phyloP scores from a whole-genome alignment of 1,140 invertebrate species.

The Branchinecta lindahli region DNA sequence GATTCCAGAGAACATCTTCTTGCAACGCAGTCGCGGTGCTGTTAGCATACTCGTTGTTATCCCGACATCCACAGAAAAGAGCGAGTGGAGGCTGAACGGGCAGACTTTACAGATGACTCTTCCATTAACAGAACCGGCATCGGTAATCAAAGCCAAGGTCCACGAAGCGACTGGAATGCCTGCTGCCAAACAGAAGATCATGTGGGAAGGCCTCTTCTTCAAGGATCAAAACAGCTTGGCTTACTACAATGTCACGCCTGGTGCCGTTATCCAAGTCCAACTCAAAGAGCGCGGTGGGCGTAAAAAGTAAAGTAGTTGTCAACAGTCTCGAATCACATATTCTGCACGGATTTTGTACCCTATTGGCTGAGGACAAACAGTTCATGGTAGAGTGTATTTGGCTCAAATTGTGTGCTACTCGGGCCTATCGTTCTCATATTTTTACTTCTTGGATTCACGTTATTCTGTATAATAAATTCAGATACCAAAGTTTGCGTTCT shows the following conservation, averaged over 20 bases:
- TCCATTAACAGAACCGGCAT: constrained; percentile 59
- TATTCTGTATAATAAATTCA: too few relatives aligned
- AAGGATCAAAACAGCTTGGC: constrained; percentile 91
- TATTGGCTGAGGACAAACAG: too few relatives aligned
- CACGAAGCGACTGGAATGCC: constrained; percentile 81
- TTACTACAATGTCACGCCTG: constrained; percentile 82
- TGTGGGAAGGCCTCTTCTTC: constrained; percentile 90
- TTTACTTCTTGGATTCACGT: too few relatives aligned
- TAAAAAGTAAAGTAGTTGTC: constrained; percentile 53
- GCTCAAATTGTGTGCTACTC: too few relatives aligned
- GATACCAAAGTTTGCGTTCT: too few relatives aligned
- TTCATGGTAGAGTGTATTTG: too few relatives aligned
- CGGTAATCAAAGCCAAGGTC: constrained; percentile 72
- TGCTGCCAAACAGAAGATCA: constrained; percentile 92
- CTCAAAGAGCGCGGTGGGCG: constrained; percentile 94
- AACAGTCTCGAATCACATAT: too few relatives aligned
- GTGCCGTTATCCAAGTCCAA: constrained; percentile 68
- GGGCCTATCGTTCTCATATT: too few relatives aligned
- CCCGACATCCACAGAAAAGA: constrained; percentile 63
- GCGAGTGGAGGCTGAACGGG: constrained; percentile 90
- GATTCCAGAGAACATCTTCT: constrained; percentile 69
- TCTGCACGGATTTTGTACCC: too few relatives aligned
- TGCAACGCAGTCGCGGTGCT: constrained; percentile 48
- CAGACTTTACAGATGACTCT: constrained; percentile 66
- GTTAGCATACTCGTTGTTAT: constrained; percentile 61